A percentile compares a stretch with the other conserved stretches of the same genome.
These are phyloP conservation scores for Muschampia plurimacula DNA, from an alignment of 2,888 invertebrate species.

Conservation along the genomic window DNA sequence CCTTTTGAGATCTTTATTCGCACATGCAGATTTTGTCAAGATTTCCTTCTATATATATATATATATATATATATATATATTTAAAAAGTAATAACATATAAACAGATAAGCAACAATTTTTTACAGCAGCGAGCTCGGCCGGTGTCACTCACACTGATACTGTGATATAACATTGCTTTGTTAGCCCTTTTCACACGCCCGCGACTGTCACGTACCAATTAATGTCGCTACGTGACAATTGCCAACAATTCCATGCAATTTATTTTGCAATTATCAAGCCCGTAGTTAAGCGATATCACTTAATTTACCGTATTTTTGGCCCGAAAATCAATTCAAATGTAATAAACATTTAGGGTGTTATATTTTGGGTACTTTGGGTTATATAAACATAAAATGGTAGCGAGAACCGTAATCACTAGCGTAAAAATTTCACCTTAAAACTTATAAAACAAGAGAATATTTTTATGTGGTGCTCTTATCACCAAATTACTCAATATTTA, in stretches of 20 bases:
- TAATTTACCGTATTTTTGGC: constrained; percentile 20
- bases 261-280: constrained; percentile 34
- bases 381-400: background rate
- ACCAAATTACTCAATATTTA: no score
- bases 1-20: no score
- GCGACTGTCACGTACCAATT: constrained; percentile 29
- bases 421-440: background rate
- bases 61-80: no score
- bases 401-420: no score
- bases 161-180: constrained; percentile 3
- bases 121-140: background rate
- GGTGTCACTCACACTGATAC: constrained; percentile 19
- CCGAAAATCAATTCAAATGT: constrained; percentile 20
- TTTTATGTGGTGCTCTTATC: no score
- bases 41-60: no score
- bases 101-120: background rate
- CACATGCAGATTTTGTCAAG: no score
- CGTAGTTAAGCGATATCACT: constrained; percentile 22
- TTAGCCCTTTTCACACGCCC: constrained; percentile 37
- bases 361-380: background rate
- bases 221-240: constrained; percentile 34
- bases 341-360: constrained; percentile 23
- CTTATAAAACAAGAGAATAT: no score
- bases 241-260: constrained; percentile 30
- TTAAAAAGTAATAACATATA: background rate